These are phyloP conservation scores for Megaceryle alcyon DNA, from an alignment of 2,797 vertebrate species.

Conservation along the genomic window DNA sequence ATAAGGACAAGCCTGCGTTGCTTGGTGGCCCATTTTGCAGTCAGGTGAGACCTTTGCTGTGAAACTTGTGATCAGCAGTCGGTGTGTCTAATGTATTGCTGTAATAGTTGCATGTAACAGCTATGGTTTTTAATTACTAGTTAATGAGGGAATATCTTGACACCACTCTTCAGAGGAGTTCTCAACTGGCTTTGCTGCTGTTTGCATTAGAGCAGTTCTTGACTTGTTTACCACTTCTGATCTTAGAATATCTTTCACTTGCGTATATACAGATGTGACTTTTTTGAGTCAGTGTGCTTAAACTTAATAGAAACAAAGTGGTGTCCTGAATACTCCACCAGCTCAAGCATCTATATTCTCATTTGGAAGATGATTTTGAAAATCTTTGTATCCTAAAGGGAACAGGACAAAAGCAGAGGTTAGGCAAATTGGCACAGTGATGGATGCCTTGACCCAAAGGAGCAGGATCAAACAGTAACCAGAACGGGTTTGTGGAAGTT, in stretches of 20 bases:
- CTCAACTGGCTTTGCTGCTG: not conserved
- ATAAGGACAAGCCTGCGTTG: not conserved
- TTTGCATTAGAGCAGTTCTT: slow-evolving; percentile 11
- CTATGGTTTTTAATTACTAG: not conserved
- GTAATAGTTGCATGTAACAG: not conserved
- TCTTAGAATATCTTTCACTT: slow-evolving; percentile 19
- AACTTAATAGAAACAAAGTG: slow-evolving; percentile 49
- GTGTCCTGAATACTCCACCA: slow-evolving; percentile 30
- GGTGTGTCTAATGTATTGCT: not conserved
- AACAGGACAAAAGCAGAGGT: not conserved
- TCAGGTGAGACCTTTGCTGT: slow-evolving; percentile 5
- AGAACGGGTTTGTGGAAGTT: not conserved
- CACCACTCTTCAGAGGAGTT: not conserved
- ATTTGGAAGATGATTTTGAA: not conserved
- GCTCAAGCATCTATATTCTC: not conserved
- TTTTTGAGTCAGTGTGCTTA: not conserved
- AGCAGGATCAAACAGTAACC: not conserved
- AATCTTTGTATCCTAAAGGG: not conserved
- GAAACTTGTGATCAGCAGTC: not conserved
- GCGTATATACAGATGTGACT: not conserved
- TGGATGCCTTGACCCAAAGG: not conserved
- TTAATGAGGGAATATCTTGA: not conserved
- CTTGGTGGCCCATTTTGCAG: not conserved
- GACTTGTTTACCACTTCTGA: not conserved
- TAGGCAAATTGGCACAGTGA: not conserved